A percentile compares a stretch with the other conserved stretches of the same genome.
Evolutionary conservation across 2,888 invertebrate genomes (phyloP).

Genomic region (Drosophila diplacantha): DNA sequence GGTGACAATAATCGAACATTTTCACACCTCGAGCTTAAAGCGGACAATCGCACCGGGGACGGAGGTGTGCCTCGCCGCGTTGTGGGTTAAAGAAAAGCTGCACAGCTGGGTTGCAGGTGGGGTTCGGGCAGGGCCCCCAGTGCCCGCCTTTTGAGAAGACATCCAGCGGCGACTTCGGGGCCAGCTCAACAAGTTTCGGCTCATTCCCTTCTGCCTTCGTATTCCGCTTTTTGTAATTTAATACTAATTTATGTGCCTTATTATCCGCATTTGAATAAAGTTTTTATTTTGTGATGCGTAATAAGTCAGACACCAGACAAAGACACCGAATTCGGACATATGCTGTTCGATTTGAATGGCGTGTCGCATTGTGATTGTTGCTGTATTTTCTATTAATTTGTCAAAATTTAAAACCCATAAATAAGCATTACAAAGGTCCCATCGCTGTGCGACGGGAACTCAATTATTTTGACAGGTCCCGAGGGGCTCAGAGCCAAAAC

Average conservation of each 20-base stretch:
- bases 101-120: slow-evolving; percentile 30
- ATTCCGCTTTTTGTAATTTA: slow-evolving; percentile 62
- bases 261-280: slow-evolving; percentile 62
- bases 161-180: slow-evolving; percentile 47
- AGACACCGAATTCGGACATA: slow-evolving; percentile 30
- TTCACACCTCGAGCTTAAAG: slow-evolving; percentile 74
- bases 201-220: slow-evolving; percentile 4
- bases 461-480: slow-evolving; percentile 62
- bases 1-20: slow-evolving; percentile 74
- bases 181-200: slow-evolving; percentile 59
- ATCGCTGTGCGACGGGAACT: slow-evolving; percentile 23
- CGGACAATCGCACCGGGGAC: slow-evolving; percentile 40
- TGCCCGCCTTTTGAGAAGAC: slow-evolving; percentile 50
- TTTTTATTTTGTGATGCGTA: slow-evolving; percentile 39
- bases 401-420: slow-evolving; percentile 59
- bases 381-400: slow-evolving; percentile 61
- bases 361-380: slow-evolving; percentile 47
- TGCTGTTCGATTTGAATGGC: slow-evolving; percentile 46
- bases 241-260: slow-evolving; percentile 72
- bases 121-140: slow-evolving; percentile 5
- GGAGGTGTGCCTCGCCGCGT: background rate
- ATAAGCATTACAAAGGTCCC: slow-evolving; percentile 51
- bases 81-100: slow-evolving; percentile 33
- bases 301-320: slow-evolving; percentile 32
- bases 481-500: slow-evolving; percentile 38